Evolutionary conservation across 2,888 invertebrate species (phyloP).

Genomic region (Folsomia manolachei): DNA sequence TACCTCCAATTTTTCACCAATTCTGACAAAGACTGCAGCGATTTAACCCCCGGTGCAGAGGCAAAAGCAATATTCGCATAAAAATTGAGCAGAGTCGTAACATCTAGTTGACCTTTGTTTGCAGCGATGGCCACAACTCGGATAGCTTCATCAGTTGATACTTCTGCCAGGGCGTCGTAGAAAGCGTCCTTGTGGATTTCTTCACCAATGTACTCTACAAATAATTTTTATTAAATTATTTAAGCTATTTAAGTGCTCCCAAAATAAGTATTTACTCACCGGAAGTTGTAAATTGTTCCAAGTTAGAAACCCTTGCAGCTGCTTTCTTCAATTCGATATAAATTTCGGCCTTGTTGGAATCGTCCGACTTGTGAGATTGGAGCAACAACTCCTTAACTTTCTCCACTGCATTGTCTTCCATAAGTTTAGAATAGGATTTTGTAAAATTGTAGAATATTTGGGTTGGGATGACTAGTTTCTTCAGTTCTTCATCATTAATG

Average conservation of each 20-base stretch:
- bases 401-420: conserved; percentile 11
- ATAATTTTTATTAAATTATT: no score
- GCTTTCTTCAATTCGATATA: conserved; percentile 11
- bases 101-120: conserved; percentile 9
- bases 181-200: not conserved
- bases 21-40: conserved; percentile 9
- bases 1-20: not conserved
- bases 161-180: conserved; percentile 12
- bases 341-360: not conserved
- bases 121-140: not conserved
- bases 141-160: not conserved
- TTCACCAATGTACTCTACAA: not conserved
- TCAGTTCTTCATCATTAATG: conserved; percentile 10
- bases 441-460: conserved; percentile 13
- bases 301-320: not conserved
- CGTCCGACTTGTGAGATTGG: not conserved
- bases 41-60: conserved; percentile 11
- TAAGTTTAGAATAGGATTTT: not conserved
- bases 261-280: not conserved
- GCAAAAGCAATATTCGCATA: conserved; percentile 16
- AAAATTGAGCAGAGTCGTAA: not conserved
- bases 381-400: not conserved
- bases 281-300: not conserved
- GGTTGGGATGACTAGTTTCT: not conserved
- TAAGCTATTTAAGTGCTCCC: not conserved